Percentiles rank a stretch among this genome's conserved stretches.
These are phyloP conservation scores for Achatina immaculata DNA, from an alignment of 1,140 invertebrate species.

Conservation along the genomic window DNA sequence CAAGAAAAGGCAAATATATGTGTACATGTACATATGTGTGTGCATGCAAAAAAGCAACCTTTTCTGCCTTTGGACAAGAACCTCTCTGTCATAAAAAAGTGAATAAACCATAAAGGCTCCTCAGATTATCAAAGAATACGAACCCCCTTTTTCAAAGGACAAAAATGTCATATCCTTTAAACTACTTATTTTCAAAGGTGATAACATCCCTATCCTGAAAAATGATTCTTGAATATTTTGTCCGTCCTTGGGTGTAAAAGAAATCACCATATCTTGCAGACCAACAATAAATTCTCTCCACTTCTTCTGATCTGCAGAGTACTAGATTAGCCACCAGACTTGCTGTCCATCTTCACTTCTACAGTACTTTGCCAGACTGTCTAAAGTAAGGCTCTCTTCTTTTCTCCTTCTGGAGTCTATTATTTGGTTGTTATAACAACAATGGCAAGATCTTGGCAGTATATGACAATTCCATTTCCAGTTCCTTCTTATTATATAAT, in stretches of 20 bases:
- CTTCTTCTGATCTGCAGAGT: not conserved
- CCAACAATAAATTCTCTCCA: too few relatives aligned
- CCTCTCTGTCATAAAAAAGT: not conserved
- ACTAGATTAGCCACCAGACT: not conserved
- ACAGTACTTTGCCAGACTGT: not conserved
- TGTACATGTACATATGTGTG: not conserved
- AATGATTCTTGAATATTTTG: not conserved
- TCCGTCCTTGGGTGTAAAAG: not conserved
- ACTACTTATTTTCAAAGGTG: not conserved
- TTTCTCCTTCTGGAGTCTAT: not conserved
- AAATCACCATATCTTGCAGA: not conserved
- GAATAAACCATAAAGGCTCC: not conserved
- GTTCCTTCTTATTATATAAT: not conserved
- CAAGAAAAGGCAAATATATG: too few relatives aligned
- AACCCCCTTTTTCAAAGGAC: not conserved
- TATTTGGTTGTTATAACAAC: not conserved
- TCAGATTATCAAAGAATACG: not conserved
- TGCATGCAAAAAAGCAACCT: not conserved
- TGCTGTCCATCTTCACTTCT: too few relatives aligned
- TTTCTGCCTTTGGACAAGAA: not conserved
- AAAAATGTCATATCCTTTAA: not conserved
- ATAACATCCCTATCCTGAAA: not conserved
- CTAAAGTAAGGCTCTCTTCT: not conserved
- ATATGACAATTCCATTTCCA: not conserved
- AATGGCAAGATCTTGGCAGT: not conserved